Base-by-base conservation (phyloP, 1,140 invertebrate genomes). In the Druon quercuslanigerum region DNA sequence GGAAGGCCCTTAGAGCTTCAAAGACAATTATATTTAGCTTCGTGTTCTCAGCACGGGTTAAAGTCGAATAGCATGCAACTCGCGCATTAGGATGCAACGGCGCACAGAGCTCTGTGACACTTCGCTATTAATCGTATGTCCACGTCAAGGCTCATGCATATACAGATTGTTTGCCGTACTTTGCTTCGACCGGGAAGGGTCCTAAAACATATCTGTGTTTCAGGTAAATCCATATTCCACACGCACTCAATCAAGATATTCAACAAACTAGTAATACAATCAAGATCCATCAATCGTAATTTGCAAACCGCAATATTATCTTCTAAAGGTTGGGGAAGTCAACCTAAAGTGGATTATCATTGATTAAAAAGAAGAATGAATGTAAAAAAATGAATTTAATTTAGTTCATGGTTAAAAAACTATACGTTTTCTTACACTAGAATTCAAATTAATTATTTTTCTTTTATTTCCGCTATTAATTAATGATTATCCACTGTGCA, bases 31-130 rank as follows among this genome's bases (percentile, higher is more conserved):
- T 60, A 60, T 60, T 60, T 60, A 60, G 57, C 20, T 60, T 60
- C 57, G 57, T 60, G 57, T 60, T 60, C 20, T 20, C 57, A 60
- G 57, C 20, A 60, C 20, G 20, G 57, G 57, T 60, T 60, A 33
- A 74, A 80, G 77, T 81, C 80, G 73, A 76, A 80, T 78, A 71
- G 77, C 83, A 82, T 83, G 83, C 83, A 81, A 82, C 56, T 75
- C 74, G 77, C 80, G 81, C 80, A 85, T 83, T 85, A 85, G 70
- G 82, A 85, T 85, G 82, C 73, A 73, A 75, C 77, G 19, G 51
- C 75, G 54, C 73, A 50, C 66, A 76, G 73, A 78, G 50, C 73
- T 77, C 51, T 79, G 77, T 81, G 80, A 81, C 81, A 84, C 75
- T 82, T 77, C 77, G 73, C 79, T 79, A 85, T 85, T 85, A 84